phyloP scores from a whole-genome alignment of 2,797 vertebrate genomes.

The Selene dorsalis region DNA sequence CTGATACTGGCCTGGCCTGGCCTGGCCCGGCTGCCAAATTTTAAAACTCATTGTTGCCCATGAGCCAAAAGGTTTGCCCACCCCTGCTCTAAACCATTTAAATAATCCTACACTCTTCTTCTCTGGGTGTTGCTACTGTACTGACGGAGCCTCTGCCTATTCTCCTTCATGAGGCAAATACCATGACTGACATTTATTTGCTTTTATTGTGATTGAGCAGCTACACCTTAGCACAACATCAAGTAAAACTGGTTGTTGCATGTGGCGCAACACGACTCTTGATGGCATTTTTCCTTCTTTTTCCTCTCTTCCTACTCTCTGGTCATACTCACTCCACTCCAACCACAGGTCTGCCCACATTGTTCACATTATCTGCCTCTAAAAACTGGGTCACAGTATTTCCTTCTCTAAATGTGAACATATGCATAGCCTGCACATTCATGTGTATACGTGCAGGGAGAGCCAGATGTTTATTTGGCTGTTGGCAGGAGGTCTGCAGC shows the following conservation, averaged over 20 bases:
- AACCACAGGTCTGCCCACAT: constrained; percentile 43
- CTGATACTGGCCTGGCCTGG: no score
- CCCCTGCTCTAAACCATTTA: no score
- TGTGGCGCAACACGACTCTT: background rate
- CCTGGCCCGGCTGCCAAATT: no score
- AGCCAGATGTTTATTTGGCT: constrained; percentile 66
- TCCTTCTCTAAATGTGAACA: constrained; percentile 20
- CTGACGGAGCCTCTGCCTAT: no score
- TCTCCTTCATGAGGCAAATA: no score
- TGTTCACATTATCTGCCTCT: constrained; percentile 69
- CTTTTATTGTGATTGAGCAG: background rate
- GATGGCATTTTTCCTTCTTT: background rate
- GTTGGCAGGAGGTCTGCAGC: constrained; percentile 47
- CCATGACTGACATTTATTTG: background rate
- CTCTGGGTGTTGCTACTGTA: no score
- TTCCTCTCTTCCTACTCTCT: background rate
- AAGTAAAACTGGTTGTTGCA: constrained; percentile 24
- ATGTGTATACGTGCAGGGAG: constrained; percentile 27
- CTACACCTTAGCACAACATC: constrained; percentile 5
- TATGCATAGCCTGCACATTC: constrained; percentile 14
- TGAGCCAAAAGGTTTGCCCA: no score
- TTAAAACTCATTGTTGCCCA: no score
- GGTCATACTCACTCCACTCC: background rate
- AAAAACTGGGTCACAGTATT: constrained; percentile 56
- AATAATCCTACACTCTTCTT: no score